Evolutionary conservation across 2,797 vertebrate species (phyloP).

Genomic region (Pyrrhura leucotis): DNA sequence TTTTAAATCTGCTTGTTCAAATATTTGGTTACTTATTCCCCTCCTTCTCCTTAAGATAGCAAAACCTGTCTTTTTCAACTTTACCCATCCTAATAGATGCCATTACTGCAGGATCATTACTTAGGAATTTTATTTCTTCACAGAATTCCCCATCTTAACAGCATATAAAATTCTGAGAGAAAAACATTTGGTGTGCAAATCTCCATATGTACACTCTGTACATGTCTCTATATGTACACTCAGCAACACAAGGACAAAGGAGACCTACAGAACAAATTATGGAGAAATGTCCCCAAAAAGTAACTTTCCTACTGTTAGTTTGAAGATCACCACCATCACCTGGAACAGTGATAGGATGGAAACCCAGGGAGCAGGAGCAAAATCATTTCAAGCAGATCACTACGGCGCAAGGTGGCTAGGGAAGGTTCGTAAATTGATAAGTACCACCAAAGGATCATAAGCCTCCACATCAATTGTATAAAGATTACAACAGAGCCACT

Average conservation of each 20-base stretch:
- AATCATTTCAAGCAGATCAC: slow-evolving; percentile 4
- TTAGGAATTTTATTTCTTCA: neutral
- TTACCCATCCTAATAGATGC: neutral
- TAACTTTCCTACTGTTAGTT: neutral
- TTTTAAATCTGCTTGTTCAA: slow-evolving; percentile 50
- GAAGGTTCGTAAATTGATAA: slow-evolving; percentile 62
- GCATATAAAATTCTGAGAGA: neutral
- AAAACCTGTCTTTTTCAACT: neutral
- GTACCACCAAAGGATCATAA: slow-evolving; percentile 48
- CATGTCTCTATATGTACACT: neutral
- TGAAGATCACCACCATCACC: neutral
- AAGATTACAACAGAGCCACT: slow-evolving; percentile 44
- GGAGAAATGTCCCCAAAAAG: neutral
- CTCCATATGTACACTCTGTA: neutral
- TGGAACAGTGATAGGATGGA: neutral
- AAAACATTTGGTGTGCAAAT: neutral
- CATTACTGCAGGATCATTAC: neutral
- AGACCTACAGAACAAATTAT: neutral
- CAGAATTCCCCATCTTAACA: neutral
- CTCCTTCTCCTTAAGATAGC: neutral
- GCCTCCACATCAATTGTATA: slow-evolving; percentile 40
- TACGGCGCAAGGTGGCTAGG: neutral
- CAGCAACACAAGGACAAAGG: neutral
- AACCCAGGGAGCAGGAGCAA: neutral
- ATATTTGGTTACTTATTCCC: slow-evolving; percentile 20